phyloP scores from a whole-genome alignment of 2,888 invertebrate species.

The Steinernema carpocapsae region DNA sequence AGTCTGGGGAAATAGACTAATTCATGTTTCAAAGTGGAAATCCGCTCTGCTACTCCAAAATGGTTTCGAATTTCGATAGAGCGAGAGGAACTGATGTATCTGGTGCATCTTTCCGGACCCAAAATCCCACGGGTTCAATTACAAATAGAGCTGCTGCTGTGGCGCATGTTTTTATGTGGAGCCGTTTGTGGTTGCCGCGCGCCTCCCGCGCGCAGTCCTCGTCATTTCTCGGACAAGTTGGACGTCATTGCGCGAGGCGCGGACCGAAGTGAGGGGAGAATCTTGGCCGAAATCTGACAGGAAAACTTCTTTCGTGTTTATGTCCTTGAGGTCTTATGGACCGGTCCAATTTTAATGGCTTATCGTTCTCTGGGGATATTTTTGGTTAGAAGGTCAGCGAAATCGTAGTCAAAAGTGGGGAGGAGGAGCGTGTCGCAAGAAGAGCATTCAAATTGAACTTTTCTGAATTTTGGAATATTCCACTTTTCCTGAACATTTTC shows the following conservation, averaged over 20 bases:
- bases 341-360: too few species aligned
- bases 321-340: too few species aligned
- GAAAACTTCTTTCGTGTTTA: too few species aligned
- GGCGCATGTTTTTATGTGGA: conserved; percentile 24
- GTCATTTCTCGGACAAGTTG: conserved; percentile 33
- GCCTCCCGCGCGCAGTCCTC: conserved; percentile 31
- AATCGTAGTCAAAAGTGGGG: too few species aligned
- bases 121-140: conserved; percentile 47
- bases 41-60: not conserved
- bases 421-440: too few species aligned
- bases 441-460: too few species aligned
- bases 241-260: not conserved
- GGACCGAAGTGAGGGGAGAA: too few species aligned
- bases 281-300: too few species aligned
- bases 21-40: conserved; percentile 35
- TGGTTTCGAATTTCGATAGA: conserved; percentile 33
- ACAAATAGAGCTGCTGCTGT: conserved; percentile 34
- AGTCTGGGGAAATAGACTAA: conserved; percentile 31
- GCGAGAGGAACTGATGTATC: conserved; percentile 14
- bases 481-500: too few species aligned
- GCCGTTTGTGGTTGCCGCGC: not conserved
- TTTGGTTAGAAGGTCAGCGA: too few species aligned
- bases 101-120: conserved; percentile 27
- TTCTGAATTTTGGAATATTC: too few species aligned
- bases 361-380: too few species aligned